A percentile compares a stretch with the other conserved stretches of the same genome.
These are phyloP conservation scores for Anguilla megastoma DNA, from an alignment of 2,797 vertebrate genomes.

Conservation along the genomic window DNA sequence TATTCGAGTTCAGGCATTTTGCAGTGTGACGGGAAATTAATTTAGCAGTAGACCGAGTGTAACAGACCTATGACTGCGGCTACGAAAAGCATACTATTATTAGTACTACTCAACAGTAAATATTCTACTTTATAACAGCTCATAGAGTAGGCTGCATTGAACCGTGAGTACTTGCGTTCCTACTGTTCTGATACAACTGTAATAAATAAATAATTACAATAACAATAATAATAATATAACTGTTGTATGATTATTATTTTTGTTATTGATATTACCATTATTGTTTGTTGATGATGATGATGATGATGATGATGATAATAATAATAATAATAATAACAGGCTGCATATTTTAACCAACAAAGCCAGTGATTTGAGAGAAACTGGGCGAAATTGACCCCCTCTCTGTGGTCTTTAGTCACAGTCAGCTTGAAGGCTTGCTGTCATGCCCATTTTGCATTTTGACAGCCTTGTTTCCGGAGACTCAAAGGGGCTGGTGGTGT, in stretches of 20 bases:
- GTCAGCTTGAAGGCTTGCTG: neutral
- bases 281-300: too few species aligned
- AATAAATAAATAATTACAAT: neutral
- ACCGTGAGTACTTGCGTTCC: too few species aligned
- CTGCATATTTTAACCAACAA: neutral
- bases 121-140: too few species aligned
- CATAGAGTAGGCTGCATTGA: too few species aligned
- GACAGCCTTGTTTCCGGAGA: neutral
- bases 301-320: neutral
- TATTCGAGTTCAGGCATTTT: neutral
- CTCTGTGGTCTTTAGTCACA: neutral
- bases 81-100: neutral
- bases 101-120: too few species aligned
- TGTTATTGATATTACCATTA: too few species aligned
- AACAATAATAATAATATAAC: neutral
- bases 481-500: neutral
- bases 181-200: too few species aligned
- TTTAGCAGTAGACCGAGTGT: neutral
- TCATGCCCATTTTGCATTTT: neutral
- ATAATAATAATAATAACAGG: neutral
- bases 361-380: neutral
- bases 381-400: neutral
- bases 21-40: neutral
- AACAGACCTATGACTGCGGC: neutral
- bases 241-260: too few species aligned